Percentiles rank a stretch among this genome's conserved stretches.
Conservation (phyloP, 2,888 invertebrate species). For the Agriopis leucophaearia region DNA sequence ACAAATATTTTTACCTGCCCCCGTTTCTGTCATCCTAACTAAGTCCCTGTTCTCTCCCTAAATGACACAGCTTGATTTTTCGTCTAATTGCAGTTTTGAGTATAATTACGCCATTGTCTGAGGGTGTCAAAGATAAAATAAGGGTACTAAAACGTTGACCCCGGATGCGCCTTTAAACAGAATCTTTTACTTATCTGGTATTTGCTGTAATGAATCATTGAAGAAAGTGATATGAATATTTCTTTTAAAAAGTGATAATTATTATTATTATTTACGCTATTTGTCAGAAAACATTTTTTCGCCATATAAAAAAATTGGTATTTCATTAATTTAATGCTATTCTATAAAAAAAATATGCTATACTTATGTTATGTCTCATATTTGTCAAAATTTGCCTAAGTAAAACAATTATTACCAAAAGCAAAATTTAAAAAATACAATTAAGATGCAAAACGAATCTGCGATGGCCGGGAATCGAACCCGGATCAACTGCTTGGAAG, state of each 20-base stretch:
- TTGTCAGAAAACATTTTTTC: too few relatives aligned
- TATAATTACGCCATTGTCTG: constrained; percentile 48
- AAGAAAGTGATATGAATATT: constrained; percentile 2
- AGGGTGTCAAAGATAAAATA: constrained; percentile 6
- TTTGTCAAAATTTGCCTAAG: too few relatives aligned
- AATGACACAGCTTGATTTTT: constrained; percentile 19
- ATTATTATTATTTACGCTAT: background rate
- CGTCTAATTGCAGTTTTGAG: constrained; percentile 13
- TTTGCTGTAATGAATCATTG: background rate
- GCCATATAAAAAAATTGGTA: too few relatives aligned
- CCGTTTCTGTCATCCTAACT: constrained; percentile 14
- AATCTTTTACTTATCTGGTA: constrained; percentile 1
- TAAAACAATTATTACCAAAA: background rate
- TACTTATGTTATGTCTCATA: too few relatives aligned
- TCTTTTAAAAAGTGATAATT: background rate
- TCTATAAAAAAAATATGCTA: too few relatives aligned
- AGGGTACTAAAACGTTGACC: constrained; percentile 40
- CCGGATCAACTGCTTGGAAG: constrained; percentile 84
- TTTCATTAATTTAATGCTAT: too few relatives aligned
- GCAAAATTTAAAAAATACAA: background rate
- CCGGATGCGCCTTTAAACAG: constrained; percentile 25
- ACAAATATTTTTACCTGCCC: background rate
- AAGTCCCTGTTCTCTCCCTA: constrained; percentile 20
- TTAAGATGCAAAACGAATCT: constrained; percentile 53
- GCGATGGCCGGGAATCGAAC: constrained; percentile 85